Conservation (phyloP, 2,113 vertebrate species). For the Bungarus multicinctus region DNA sequence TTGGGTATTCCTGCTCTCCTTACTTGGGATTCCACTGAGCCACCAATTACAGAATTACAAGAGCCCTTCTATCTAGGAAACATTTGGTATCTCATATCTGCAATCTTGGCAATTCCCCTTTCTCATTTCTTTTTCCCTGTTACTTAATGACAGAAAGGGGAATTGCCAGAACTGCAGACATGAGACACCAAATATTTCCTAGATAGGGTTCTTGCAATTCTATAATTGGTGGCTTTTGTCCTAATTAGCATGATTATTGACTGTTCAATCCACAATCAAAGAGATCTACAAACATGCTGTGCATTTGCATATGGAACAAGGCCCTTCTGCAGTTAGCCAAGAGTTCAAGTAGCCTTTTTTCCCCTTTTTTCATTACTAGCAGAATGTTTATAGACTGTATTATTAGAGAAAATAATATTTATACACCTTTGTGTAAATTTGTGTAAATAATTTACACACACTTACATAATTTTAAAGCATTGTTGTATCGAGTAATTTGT, state of each 20-base stretch:
- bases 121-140: background rate
- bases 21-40: background rate
- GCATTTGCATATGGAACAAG: background rate
- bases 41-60: background rate
- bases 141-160: background rate
- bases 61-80: background rate
- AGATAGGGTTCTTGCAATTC: background rate
- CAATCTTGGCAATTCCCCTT: background rate
- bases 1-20: background rate
- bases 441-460: background rate
- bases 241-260: background rate
- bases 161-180: background rate
- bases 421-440: background rate
- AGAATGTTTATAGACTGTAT: background rate
- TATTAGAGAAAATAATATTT: slow-evolving; percentile 14
- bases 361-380: background rate
- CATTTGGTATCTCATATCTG: background rate
- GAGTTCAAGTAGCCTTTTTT: background rate
- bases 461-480: background rate
- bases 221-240: background rate
- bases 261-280: background rate
- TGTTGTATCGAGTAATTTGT: background rate
- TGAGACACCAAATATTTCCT: background rate
- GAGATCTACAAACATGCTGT: background rate
- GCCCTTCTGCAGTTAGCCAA: background rate